These are phyloP conservation scores for Philaethria dido DNA, from an alignment of 2,888 invertebrate genomes.

Conservation along the genomic window DNA sequence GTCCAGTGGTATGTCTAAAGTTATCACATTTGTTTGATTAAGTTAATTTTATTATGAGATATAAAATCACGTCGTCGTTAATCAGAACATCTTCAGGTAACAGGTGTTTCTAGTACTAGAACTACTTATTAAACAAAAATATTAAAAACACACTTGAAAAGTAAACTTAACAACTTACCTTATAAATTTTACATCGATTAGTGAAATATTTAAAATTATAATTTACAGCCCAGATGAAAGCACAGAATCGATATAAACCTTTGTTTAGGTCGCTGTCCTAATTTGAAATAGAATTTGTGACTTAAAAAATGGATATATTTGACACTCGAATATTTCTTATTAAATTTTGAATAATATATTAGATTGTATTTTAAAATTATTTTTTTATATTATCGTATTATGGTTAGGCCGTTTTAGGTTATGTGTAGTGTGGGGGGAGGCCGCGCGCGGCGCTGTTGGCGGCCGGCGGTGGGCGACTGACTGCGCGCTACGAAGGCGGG, in stretches of 20 bases:
- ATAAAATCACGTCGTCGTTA: slow-evolving; percentile 26
- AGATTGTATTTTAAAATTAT: slow-evolving; percentile 14
- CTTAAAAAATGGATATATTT: slow-evolving; percentile 44
- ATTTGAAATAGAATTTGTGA: slow-evolving; percentile 41
- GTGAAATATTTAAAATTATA: slow-evolving; percentile 24
- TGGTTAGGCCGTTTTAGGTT: slow-evolving; percentile 66
- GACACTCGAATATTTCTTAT: slow-evolving; percentile 9
- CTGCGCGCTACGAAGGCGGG: slow-evolving; percentile 62
- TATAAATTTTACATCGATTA: background rate
- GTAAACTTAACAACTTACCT: slow-evolving; percentile 18
- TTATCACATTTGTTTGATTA: slow-evolving; percentile 3
- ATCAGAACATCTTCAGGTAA: slow-evolving; percentile 27
- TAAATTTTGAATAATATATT: slow-evolving; percentile 6
- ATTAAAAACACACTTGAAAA: slow-evolving; percentile 2
- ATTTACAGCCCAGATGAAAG: slow-evolving; percentile 54
- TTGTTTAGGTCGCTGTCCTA: slow-evolving; percentile 65
- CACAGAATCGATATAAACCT: slow-evolving; percentile 71
- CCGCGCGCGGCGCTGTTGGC: slow-evolving; percentile 72
- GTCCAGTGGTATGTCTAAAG: background rate
- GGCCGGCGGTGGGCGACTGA: slow-evolving; percentile 72
- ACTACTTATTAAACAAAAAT: slow-evolving; percentile 1
- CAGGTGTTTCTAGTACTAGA: slow-evolving; percentile 29
- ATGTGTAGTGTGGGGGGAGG: slow-evolving; percentile 60
- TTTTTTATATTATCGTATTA: slow-evolving; percentile 37
- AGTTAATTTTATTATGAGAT: slow-evolving; percentile 12